Evolutionary conservation across 53 echinoderm and acorn worm genomes (phyloP).

Genomic region (Patiria pectinifera): DNA sequence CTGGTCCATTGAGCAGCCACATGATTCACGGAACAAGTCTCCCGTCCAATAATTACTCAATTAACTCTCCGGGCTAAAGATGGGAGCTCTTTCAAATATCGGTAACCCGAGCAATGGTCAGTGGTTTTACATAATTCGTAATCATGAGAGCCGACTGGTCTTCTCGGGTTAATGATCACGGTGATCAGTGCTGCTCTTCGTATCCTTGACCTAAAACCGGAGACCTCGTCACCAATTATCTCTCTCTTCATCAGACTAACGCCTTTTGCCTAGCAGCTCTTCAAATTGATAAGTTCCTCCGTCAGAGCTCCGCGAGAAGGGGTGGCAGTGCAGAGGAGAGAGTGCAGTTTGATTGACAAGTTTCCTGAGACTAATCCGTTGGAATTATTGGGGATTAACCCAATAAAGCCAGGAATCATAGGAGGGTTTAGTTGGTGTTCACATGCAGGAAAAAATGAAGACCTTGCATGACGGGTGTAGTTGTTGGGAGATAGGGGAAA

Average conservation of each 20-base stretch:
- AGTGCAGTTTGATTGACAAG: slow-evolving; percentile 27
- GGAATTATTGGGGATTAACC: slow-evolving; percentile 37
- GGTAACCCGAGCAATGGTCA: not conserved
- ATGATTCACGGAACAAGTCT: not conserved
- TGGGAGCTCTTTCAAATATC: not conserved
- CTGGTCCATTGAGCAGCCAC: not conserved
- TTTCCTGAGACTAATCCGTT: slow-evolving; percentile 38
- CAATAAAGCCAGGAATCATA: slow-evolving; percentile 19
- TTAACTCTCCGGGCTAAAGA: not conserved
- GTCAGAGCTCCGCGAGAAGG: not conserved
- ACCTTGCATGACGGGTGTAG: not conserved
- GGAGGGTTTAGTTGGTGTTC: not conserved
- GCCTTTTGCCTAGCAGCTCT: slow-evolving; percentile 28
- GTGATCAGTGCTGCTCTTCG: not conserved
- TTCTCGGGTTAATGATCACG: not conserved
- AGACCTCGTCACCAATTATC: slow-evolving; percentile 28
- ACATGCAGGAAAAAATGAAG: not conserved
- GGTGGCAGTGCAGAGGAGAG: not conserved
- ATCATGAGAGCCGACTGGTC: not conserved
- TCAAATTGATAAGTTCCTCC: slow-evolving; percentile 61
- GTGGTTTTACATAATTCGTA: not conserved
- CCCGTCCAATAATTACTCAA: not conserved
- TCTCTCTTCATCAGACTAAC: slow-evolving; percentile 32
- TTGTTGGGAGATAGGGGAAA: not conserved
- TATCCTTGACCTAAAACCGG: not conserved